Base-by-base conservation (phyloP, 1,140 invertebrate genomes). In the Venturia canescens region DNA sequence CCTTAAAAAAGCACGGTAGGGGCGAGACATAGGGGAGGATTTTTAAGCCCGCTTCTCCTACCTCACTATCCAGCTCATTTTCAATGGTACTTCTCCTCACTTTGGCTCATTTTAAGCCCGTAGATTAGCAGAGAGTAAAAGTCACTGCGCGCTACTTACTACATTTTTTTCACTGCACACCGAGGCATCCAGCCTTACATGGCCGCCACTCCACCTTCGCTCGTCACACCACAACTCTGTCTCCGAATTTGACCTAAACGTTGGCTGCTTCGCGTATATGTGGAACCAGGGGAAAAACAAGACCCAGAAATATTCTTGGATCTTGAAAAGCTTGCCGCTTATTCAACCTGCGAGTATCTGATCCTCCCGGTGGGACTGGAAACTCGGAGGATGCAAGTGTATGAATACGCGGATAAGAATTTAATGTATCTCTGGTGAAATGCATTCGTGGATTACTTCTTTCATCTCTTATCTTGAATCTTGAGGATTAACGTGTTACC, bases 41-140 rank as follows among this genome's bases (percentile, higher is more conserved):
- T 91, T 90, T 91, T 91, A 90, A 90, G 88, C 89, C 89, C 88
- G 88, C 86, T 87, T 90, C 89, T 44, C 87, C 88, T 87, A 83
- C 27, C n/a, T 21, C 31, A 23, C 57, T 60, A 29, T 77, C 57
- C 11, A 53, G 60, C 75, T 77, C 60, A 77, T 77, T 77, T 77
- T 63, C 18, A 60, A 38, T 77, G 34, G 29, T 57, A 83, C 86
- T 89, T 88, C 89, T 88, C 89, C 86, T 84, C 82, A 83, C 84
- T 81, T 82, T 89, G 87, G 87, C 87, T 86, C 83, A 88, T 86
- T 83, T 63, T 77, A 75, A 83, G 78, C 78, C 57, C 67, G 60
- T 21, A 21, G 34, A 63, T 13, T 80, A 79, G 69, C 83, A 84
- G 86, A 84, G 83, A 81, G 85, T 84, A 83, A 79, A 84, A 83